A percentile compares a stretch with the other conserved stretches of the same genome.
These are phyloP conservation scores for Holothuria glaberrima DNA, from an alignment of 35 echinoderm and acorn worm species.

Conservation along the genomic window DNA sequence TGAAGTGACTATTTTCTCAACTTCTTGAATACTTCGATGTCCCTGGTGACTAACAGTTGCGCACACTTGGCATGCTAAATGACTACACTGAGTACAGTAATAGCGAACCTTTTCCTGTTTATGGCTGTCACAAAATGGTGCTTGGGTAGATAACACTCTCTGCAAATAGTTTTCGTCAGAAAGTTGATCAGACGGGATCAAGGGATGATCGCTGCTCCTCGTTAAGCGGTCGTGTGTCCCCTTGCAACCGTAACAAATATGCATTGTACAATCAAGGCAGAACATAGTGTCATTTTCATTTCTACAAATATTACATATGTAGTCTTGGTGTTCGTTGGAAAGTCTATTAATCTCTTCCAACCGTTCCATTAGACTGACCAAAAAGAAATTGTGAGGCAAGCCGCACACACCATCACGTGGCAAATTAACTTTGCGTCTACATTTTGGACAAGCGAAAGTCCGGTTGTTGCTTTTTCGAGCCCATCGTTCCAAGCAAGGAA, in stretches of 20 bases:
- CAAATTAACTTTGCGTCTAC: background rate
- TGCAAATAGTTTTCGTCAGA: background rate
- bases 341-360: no score
- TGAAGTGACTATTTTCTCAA: background rate
- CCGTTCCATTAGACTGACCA: no score
- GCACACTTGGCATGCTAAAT: constrained; percentile 17
- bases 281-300: background rate
- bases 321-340: no score
- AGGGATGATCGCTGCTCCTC: background rate
- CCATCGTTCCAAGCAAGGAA: no score
- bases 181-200: background rate
- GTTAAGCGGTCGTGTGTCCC: background rate
- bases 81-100: background rate
- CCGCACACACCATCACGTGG: constrained; percentile 13
- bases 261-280: background rate
- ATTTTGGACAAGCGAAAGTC: constrained; percentile 36
- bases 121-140: background rate
- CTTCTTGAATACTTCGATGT: background rate
- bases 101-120: no score
- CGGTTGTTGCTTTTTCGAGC: no score
- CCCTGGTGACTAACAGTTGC: constrained; percentile 11
- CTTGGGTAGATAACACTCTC: background rate
- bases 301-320: background rate
- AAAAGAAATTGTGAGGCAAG: no score
- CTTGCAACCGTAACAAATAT: background rate